phyloP scores from a whole-genome alignment of 2,888 invertebrate genomes.

The Hybos culiciformis region DNA sequence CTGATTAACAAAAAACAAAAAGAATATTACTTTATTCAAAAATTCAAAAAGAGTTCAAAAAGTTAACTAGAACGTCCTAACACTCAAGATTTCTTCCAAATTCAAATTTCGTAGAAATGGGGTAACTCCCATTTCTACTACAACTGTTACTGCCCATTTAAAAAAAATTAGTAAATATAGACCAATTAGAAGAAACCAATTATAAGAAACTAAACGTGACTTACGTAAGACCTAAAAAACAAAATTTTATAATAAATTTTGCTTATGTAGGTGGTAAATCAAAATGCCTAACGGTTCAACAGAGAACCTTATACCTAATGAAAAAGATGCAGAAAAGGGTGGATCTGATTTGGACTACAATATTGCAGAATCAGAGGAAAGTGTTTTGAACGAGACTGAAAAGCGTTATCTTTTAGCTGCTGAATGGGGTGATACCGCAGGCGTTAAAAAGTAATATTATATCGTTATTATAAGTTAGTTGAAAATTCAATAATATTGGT shows the following conservation, averaged over 20 bases:
- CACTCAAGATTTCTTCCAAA: too few species aligned
- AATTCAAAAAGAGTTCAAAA: too few species aligned
- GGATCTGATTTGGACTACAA: conserved; percentile 21
- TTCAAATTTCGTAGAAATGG: too few species aligned
- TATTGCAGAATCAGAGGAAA: conserved; percentile 39
- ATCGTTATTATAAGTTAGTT: neutral
- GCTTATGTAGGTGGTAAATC: neutral
- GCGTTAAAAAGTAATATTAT: conserved; percentile 54
- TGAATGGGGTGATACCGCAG: conserved; percentile 86
- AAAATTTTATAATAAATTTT: neutral
- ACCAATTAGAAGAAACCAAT: too few species aligned
- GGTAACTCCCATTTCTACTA: too few species aligned
- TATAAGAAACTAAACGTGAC: too few species aligned
- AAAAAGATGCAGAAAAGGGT: conserved; percentile 22
- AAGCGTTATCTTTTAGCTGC: conserved; percentile 82
- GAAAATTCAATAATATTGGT: neutral
- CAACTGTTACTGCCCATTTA: too few species aligned
- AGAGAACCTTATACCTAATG: neutral
- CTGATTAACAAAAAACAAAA: too few species aligned
- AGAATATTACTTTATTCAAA: too few species aligned
- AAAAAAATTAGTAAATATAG: too few species aligned
- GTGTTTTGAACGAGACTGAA: conserved; percentile 61
- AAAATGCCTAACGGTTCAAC: conserved; percentile 9
- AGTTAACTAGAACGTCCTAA: too few species aligned
- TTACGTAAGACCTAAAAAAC: neutral